These are phyloP conservation scores for Stenichneumon culpator DNA, from an alignment of 2,888 invertebrate genomes.

Conservation along the genomic window DNA sequence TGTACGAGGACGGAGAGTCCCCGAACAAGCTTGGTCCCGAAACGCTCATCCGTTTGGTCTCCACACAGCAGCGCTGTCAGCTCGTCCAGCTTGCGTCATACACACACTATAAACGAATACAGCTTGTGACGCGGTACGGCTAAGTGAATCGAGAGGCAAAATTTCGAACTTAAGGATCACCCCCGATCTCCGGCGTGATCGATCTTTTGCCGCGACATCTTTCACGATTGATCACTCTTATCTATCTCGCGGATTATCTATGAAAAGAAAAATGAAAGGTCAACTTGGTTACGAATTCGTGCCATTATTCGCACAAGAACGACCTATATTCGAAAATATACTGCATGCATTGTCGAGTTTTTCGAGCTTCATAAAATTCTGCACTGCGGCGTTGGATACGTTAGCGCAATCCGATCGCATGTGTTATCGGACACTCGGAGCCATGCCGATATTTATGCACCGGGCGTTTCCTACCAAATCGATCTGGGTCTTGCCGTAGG, in stretches of 20 bases:
- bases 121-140: constrained; percentile 2
- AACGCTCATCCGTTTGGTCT: constrained; percentile 53
- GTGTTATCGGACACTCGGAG: neutral
- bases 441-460: neutral
- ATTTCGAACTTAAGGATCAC: constrained; percentile 36
- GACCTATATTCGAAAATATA: neutral
- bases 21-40: constrained; percentile 42
- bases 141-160: constrained; percentile 47
- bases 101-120: constrained; percentile 5
- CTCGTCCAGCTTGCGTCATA: constrained; percentile 38
- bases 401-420: neutral
- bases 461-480: too few species aligned
- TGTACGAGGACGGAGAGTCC: constrained; percentile 3
- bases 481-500: too few species aligned
- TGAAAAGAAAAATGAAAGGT: neutral
- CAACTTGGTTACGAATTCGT: neutral
- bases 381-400: neutral
- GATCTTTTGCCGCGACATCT: constrained; percentile 40
- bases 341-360: neutral
- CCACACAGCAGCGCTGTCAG: constrained; percentile 23
- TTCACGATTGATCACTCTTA: constrained; percentile 4
- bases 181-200: constrained; percentile 26
- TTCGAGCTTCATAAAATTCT: neutral
- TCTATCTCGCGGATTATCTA: neutral
- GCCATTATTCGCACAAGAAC: neutral